Conservation (phyloP, 2,888 invertebrate species). For the Mactromeris polynyma region DNA sequence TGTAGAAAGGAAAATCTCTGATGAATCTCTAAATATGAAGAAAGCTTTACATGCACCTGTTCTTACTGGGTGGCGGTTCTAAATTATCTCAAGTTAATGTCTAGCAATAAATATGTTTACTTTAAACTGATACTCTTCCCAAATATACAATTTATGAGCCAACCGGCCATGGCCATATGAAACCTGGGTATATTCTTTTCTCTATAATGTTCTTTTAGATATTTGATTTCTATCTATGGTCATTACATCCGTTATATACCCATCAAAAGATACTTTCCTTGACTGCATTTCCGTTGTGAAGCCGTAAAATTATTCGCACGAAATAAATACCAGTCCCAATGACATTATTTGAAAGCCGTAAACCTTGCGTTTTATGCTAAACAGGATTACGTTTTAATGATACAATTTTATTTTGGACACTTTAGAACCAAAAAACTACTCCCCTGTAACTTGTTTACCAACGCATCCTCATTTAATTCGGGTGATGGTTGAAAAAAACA, state of each 20-base stretch:
- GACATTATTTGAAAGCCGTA: neutral
- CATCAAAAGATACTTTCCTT: neutral
- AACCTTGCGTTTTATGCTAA: neutral
- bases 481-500: neutral
- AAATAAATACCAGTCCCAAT: neutral
- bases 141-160: conserved; percentile 13
- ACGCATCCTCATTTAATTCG: neutral
- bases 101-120: conserved; percentile 27
- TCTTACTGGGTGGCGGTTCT: neutral
- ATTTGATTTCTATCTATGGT: conserved; percentile 26
- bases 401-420: conserved; percentile 2
- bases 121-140: neutral
- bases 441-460: neutral
- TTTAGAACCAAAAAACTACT: neutral
- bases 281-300: neutral
- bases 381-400: neutral
- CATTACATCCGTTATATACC: conserved; percentile 25
- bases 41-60: neutral
- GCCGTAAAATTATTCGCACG: neutral
- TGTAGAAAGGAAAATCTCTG: neutral
- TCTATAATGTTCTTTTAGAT: neutral
- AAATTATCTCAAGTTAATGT: conserved; percentile 30
- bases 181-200: neutral
- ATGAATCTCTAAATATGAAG: neutral
- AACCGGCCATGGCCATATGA: neutral